A percentile compares a stretch with the other conserved stretches of the same genome.
phyloP scores from a whole-genome alignment of 2,797 vertebrate species.

The Sebastolobus altivelis region DNA sequence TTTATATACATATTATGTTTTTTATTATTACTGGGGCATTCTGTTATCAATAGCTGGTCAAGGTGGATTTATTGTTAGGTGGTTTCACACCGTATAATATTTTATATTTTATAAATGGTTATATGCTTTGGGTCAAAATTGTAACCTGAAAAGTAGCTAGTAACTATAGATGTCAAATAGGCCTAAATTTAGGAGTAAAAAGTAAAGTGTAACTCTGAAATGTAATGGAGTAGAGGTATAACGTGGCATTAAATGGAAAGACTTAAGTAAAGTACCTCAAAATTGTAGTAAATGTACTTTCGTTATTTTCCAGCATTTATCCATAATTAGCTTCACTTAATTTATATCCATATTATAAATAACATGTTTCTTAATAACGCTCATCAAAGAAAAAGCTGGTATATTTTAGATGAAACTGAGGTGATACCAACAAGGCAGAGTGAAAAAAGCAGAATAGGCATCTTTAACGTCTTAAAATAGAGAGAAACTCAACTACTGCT shows the following conservation, averaged over 20 bases:
- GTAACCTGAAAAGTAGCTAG: background rate
- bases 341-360: background rate
- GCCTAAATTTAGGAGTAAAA: background rate
- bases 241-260: constrained; percentile 4
- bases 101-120: background rate
- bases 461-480: constrained; percentile 49
- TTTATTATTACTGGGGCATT: background rate
- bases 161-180: background rate
- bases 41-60: background rate
- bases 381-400: background rate
- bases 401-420: background rate
- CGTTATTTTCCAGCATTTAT: background rate
- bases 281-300: background rate
- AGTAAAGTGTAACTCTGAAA: background rate
- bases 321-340: background rate
- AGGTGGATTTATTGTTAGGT: background rate
- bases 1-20: background rate
- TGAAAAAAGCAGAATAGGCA: constrained; percentile 4
- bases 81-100: background rate
- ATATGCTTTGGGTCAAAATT: background rate
- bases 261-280: background rate
- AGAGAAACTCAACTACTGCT: constrained; percentile 42
- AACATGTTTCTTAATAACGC: background rate
- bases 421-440: background rate
- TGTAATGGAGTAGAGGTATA: background rate